These are phyloP conservation scores for Aurelia sp. DNA, from an alignment of 30 jellyfish, hydroid and myxozoan species.

Conservation along the genomic window DNA sequence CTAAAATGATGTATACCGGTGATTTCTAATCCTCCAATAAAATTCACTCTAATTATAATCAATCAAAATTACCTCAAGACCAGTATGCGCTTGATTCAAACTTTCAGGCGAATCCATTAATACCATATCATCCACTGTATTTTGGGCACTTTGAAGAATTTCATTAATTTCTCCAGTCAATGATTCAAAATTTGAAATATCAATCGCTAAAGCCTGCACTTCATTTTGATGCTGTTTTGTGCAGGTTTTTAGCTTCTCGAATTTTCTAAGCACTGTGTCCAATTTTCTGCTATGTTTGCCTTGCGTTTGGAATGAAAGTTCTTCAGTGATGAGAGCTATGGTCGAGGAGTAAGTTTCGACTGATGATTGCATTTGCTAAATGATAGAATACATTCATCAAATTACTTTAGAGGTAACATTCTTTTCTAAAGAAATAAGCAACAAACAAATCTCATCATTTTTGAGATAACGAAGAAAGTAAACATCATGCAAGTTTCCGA, in stretches of 20 bases:
- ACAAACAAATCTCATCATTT: too few relatives aligned
- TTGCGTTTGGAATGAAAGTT: not conserved
- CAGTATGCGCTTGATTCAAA: not conserved
- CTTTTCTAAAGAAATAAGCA: too few relatives aligned
- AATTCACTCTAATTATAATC: not conserved
- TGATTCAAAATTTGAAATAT: constrained; percentile 3
- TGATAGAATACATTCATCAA: too few relatives aligned
- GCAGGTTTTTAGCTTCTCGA: not conserved
- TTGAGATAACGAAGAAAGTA: too few relatives aligned
- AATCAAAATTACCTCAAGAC: not conserved
- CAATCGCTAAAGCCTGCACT: not conserved
- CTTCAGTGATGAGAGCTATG: not conserved
- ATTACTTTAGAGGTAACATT: too few relatives aligned
- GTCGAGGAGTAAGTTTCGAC: not conserved
- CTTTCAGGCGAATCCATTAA: not conserved
- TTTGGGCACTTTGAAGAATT: constrained; percentile 5
- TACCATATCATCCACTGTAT: not conserved
- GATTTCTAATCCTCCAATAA: too few relatives aligned
- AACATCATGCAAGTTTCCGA: too few relatives aligned
- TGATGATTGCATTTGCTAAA: constrained; percentile 3
- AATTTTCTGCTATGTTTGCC: constrained; percentile 1
- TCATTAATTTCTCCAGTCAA: not conserved
- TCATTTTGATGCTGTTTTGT: not conserved
- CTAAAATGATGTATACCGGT: too few relatives aligned
- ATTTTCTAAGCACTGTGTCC: not conserved